These are phyloP conservation scores for Gymnocheta viridis DNA, from an alignment of 2,888 invertebrate genomes.

Conservation along the genomic window DNA sequence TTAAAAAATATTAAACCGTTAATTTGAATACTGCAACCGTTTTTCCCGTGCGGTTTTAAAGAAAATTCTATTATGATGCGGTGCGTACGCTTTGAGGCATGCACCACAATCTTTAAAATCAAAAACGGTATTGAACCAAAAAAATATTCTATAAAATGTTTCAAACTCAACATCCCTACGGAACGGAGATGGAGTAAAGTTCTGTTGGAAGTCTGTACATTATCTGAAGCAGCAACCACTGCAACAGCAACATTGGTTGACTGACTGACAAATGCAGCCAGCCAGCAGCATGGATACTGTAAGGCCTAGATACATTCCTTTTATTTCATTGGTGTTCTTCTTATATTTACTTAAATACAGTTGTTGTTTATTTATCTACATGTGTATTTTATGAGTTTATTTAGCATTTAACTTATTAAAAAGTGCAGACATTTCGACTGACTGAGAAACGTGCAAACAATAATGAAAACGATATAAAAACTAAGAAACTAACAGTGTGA, in stretches of 20 bases:
- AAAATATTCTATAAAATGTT: constrained; percentile 29
- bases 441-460: constrained; percentile 60
- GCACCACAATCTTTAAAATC: constrained; percentile 59
- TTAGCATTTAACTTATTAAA: constrained; percentile 72
- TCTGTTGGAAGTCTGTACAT: constrained; percentile 49
- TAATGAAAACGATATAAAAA: constrained; percentile 3
- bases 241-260: constrained; percentile 21
- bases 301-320: constrained; percentile 55
- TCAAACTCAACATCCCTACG: constrained; percentile 45
- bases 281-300: not conserved
- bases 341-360: constrained; percentile 7
- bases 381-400: constrained; percentile 43
- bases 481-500: not conserved
- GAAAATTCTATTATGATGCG: not conserved
- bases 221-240: constrained; percentile 54
- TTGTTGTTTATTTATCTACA: constrained; percentile 20
- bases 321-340: constrained; percentile 29
- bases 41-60: not conserved
- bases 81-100: constrained; percentile 3
- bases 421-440: constrained; percentile 72
- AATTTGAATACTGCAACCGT: not conserved
- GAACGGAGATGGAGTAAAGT: not conserved
- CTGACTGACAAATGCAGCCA: not conserved
- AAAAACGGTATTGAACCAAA: constrained; percentile 57
- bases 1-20: not conserved